Conservation (phyloP, 2,888 invertebrate species). For the Schizotus pectinicornis region DNA sequence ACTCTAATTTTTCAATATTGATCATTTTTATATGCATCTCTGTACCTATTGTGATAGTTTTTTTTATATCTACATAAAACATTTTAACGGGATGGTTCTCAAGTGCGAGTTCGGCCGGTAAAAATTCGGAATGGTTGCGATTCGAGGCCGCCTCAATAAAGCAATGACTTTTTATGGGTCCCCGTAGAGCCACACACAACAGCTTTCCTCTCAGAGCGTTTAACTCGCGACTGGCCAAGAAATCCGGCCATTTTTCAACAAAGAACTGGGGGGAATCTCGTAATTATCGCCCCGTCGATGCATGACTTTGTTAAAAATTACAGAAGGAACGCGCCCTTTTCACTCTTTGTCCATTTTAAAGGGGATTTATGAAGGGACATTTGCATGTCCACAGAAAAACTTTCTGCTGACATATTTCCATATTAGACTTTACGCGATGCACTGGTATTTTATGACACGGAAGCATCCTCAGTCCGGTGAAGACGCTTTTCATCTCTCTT, state of each 20-base stretch:
- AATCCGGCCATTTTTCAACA: conserved; percentile 29
- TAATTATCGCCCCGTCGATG: conserved; percentile 18
- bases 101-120: conserved; percentile 19
- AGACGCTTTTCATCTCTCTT: no score
- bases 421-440: conserved; percentile 1
- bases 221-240: conserved; percentile 29
- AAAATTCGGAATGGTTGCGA: conserved; percentile 31
- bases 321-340: conserved; percentile 1
- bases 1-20: no score
- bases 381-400: conserved; percentile 14
- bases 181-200: conserved; percentile 40
- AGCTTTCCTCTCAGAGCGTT: conserved; percentile 31
- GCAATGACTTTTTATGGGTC: conserved; percentile 46
- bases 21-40: background rate
- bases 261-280: conserved; percentile 15
- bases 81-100: conserved; percentile 18
- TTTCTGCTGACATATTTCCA: conserved; percentile 13
- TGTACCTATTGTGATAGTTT: conserved; percentile 4
- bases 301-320: background rate
- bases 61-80: conserved; percentile 18
- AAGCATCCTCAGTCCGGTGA: no score
- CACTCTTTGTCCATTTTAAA: conserved; percentile 21
- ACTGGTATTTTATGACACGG: no score
- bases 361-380: conserved; percentile 19
- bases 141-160: conserved; percentile 42